A percentile compares a stretch with the other conserved stretches of the same genome.
Evolutionary conservation across 2,113 vertebrate genomes (phyloP).

Genomic region (Neopipo cinnamomea): DNA sequence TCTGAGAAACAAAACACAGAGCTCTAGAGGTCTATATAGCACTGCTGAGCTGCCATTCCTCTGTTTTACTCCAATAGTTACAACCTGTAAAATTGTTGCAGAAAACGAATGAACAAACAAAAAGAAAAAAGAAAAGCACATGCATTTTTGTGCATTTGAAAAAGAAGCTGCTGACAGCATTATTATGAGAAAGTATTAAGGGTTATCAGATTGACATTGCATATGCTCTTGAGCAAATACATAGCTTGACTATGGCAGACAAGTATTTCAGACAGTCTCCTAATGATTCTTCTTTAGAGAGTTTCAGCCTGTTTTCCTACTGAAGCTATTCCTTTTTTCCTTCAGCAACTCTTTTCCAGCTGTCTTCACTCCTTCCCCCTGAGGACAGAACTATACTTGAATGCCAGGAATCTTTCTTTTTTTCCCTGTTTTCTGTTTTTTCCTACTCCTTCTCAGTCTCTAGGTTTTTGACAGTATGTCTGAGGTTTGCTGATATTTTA

Average conservation of each 20-base stretch:
- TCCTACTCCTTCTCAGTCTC: neutral
- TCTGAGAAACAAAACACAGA: neutral
- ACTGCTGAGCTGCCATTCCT: neutral
- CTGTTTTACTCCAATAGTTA: neutral
- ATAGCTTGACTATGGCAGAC: neutral
- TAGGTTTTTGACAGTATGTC: neutral
- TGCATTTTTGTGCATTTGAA: neutral
- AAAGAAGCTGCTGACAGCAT: neutral
- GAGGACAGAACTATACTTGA: neutral
- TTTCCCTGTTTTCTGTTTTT: neutral
- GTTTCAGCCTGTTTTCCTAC: neutral
- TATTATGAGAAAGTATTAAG: neutral
- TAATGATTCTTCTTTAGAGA: neutral
- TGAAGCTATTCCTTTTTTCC: neutral
- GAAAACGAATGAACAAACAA: neutral
- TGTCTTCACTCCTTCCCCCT: neutral
- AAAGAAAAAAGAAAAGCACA: accelerated
- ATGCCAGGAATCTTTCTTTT: neutral
- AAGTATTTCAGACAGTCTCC: neutral
- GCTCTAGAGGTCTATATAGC: neutral
- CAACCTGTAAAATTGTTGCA: neutral
- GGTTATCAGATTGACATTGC: neutral
- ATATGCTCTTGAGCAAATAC: neutral
- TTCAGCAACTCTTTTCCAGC: neutral
- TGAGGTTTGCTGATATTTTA: constrained; percentile 11